phyloP scores from a whole-genome alignment of 2,888 invertebrate species.

The Toxonevra muliebris region DNA sequence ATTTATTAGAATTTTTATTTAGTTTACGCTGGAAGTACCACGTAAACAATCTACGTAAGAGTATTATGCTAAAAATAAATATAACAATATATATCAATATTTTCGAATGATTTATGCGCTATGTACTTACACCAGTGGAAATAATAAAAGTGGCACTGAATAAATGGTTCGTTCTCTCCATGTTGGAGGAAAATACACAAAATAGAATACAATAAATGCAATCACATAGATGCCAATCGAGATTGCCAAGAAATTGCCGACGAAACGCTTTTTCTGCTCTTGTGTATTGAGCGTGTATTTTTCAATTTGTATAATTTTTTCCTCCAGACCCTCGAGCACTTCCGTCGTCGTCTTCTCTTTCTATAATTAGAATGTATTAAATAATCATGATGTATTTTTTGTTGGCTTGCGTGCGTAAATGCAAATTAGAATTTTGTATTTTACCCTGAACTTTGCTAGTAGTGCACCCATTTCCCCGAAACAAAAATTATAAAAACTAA shows the following conservation, averaged over 20 bases:
- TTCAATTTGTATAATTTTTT: slow-evolving; percentile 83
- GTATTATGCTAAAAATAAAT: slow-evolving; percentile 72
- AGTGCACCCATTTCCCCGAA: slow-evolving; percentile 73
- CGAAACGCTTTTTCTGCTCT: slow-evolving; percentile 80
- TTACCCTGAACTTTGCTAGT: slow-evolving; percentile 75
- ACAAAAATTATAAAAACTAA: background rate
- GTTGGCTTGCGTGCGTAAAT: slow-evolving; percentile 1
- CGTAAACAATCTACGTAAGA: slow-evolving; percentile 80
- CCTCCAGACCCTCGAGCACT: slow-evolving; percentile 76
- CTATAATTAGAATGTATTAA: slow-evolving; percentile 56
- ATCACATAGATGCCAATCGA: slow-evolving; percentile 77
- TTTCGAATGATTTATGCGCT: background rate
- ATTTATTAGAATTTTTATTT: slow-evolving; percentile 78
- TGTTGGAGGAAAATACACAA: slow-evolving; percentile 81
- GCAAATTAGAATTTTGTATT: slow-evolving; percentile 52
- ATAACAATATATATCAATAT: background rate
- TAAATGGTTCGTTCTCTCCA: slow-evolving; percentile 79
- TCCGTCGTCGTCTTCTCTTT: slow-evolving; percentile 67
- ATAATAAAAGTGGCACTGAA: slow-evolving; percentile 79
- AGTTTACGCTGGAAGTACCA: slow-evolving; percentile 90
- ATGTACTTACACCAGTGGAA: slow-evolving; percentile 83
- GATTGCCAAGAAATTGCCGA: slow-evolving; percentile 78
- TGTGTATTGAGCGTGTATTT: slow-evolving; percentile 82
- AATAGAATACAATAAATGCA: slow-evolving; percentile 79
- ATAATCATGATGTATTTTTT: slow-evolving; percentile 4